phyloP scores from a whole-genome alignment of 1,140 invertebrate species.

The Forficula auricularia region DNA sequence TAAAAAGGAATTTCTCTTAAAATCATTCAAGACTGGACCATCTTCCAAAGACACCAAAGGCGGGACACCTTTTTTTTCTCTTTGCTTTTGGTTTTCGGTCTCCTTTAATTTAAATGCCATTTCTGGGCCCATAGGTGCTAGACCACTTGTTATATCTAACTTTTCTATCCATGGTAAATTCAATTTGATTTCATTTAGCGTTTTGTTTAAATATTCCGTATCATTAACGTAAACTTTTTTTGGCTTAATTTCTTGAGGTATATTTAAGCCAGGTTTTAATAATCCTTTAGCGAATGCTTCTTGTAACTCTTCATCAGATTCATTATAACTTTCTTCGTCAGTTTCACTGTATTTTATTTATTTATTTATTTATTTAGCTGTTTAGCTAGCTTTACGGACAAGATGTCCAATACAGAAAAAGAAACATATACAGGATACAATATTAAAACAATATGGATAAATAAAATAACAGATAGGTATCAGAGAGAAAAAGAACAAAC shows the following conservation, averaged over 20 bases:
- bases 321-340: too few species aligned
- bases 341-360: too few species aligned
- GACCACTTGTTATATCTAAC: slow-evolving; percentile 54
- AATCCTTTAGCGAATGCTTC: slow-evolving; percentile 62
- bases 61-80: slow-evolving; percentile 34
- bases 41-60: slow-evolving; percentile 41
- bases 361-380: too few species aligned
- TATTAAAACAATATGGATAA: too few species aligned
- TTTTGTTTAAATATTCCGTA: slow-evolving; percentile 45
- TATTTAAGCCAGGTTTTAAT: slow-evolving; percentile 67
- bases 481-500: too few species aligned
- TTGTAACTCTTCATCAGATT: slow-evolving; percentile 41
- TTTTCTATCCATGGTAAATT: slow-evolving; percentile 71
- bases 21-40: slow-evolving; percentile 80
- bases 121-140: slow-evolving; percentile 65
- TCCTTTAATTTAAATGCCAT: slow-evolving; percentile 41
- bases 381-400: too few species aligned
- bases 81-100: slow-evolving; percentile 13
- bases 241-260: slow-evolving; percentile 31
- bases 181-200: slow-evolving; percentile 49
- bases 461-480: too few species aligned
- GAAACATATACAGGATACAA: too few species aligned
- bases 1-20: slow-evolving; percentile 85
- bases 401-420: too few species aligned
- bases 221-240: slow-evolving; percentile 43